These are phyloP conservation scores for Dreissena polymorpha DNA, from an alignment of 1,140 invertebrate species.

Conservation along the genomic window DNA sequence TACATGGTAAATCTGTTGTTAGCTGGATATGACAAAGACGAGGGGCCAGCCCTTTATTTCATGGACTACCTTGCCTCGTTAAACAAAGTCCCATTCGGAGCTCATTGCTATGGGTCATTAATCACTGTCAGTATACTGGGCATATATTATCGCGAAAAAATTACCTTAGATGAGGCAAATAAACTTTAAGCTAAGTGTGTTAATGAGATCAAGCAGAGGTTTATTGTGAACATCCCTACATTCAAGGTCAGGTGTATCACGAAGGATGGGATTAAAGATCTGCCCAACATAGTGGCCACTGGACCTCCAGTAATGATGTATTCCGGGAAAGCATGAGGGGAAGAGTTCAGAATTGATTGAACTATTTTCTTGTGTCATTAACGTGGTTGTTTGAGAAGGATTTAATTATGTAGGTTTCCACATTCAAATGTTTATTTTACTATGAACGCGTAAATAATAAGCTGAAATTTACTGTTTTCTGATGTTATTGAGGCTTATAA, in stretches of 20 bases:
- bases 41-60: constrained; percentile 90
- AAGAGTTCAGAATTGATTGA: no score
- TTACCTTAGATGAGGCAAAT: constrained; percentile 91
- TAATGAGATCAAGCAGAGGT: constrained; percentile 87
- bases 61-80: constrained; percentile 97
- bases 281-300: constrained; percentile 79
- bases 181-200: constrained; percentile 93
- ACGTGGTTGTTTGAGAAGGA: no score
- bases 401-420: no score
- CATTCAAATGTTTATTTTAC: no score
- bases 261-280: constrained; percentile 90
- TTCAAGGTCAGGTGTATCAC: constrained; percentile 94
- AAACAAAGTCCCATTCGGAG: constrained; percentile 92
- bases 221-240: constrained; percentile 94
- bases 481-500: no score
- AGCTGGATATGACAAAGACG: constrained; percentile 88
- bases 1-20: constrained; percentile 94
- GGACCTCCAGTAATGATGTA: constrained; percentile 8
- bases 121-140: constrained; percentile 97
- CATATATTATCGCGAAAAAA: constrained; percentile 91
- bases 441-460: no score
- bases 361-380: no score
- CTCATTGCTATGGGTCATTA: constrained; percentile 97
- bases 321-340: no score
- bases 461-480: no score